phyloP scores from a whole-genome alignment of 2,113 vertebrate species.

The Halcyon malimbica region DNA sequence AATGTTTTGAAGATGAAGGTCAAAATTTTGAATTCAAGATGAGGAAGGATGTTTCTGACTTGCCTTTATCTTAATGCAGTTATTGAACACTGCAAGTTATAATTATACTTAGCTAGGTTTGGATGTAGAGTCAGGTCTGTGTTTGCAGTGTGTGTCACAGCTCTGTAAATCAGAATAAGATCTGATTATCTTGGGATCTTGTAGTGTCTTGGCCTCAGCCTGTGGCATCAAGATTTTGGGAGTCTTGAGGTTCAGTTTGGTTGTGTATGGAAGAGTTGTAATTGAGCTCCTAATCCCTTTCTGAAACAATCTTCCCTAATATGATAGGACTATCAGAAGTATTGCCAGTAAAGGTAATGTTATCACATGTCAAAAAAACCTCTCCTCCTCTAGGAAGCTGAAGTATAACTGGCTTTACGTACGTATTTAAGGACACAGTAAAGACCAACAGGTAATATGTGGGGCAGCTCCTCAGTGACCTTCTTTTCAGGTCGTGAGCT shows the following conservation, averaged over 20 bases:
- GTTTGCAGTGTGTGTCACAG: neutral
- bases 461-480: neutral
- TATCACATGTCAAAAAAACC: fast-evolving
- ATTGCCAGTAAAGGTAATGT: neutral
- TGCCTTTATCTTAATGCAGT: neutral
- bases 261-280: neutral
- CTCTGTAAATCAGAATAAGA: neutral
- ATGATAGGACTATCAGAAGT: neutral
- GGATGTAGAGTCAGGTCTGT: neutral
- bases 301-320: neutral
- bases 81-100: neutral
- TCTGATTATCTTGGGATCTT: neutral
- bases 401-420: neutral
- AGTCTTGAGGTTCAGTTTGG: neutral
- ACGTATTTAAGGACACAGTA: neutral
- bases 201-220: neutral
- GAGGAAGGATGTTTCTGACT: neutral
- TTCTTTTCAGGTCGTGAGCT: neutral
- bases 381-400: neutral
- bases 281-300: neutral
- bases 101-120: neutral
- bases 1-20: neutral
- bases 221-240: neutral
- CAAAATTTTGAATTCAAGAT: neutral
- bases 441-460: neutral